These are phyloP conservation scores for Beaufortia kweichowensis DNA, from an alignment of 2,113 vertebrate genomes.

Conservation along the genomic window DNA sequence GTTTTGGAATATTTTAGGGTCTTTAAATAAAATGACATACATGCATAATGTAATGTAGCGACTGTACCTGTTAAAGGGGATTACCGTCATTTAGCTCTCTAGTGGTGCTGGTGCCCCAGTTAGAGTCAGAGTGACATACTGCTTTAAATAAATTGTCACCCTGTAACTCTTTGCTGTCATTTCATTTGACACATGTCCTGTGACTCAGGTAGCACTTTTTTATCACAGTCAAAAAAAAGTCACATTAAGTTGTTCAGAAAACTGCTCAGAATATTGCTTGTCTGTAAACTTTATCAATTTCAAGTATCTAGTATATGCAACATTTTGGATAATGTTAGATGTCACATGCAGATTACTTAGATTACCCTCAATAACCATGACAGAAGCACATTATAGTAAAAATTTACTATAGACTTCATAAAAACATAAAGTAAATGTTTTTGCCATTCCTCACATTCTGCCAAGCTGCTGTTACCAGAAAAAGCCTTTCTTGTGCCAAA, in stretches of 20 bases:
- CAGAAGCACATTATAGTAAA: background rate
- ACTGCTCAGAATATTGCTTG: background rate
- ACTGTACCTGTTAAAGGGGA: conserved; percentile 42
- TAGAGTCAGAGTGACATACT: conserved; percentile 36
- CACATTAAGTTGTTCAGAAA: background rate
- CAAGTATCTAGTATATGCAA: background rate
- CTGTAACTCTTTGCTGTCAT: background rate
- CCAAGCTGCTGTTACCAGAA: background rate
- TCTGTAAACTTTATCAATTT: background rate
- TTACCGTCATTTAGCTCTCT: conserved; percentile 9
- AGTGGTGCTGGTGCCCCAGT: conserved; percentile 21
- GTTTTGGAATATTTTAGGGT: background rate
- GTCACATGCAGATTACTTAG: background rate
- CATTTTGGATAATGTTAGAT: background rate
- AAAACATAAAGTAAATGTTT: background rate
- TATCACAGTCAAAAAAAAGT: background rate
- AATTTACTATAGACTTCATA: background rate
- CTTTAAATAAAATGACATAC: background rate
- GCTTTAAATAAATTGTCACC: conserved; percentile 15
- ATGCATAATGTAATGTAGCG: background rate
- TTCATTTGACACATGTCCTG: conserved; percentile 35
- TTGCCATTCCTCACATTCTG: background rate
- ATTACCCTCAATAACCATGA: background rate
- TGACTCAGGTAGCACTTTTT: conserved; percentile 12
- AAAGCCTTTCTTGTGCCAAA: conserved; percentile 29